A percentile compares a stretch with the other conserved stretches of the same genome.
These are phyloP conservation scores for Deilephila porcellus DNA, from an alignment of 2,888 invertebrate genomes.

Conservation along the genomic window DNA sequence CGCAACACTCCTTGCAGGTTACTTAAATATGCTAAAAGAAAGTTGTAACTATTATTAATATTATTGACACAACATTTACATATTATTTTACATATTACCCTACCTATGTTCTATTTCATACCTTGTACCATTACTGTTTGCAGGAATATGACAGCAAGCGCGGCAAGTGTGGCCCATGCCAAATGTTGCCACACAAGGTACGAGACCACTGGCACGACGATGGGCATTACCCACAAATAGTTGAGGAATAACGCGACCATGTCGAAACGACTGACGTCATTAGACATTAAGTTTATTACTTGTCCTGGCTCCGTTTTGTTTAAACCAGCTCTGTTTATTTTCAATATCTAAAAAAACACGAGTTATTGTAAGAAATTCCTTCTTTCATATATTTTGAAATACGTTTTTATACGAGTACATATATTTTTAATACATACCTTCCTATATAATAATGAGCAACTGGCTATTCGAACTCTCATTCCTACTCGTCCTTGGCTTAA, in stretches of 20 bases:
- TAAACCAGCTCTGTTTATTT: constrained; percentile 84
- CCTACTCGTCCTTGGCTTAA: constrained; percentile 87
- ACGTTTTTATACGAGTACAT: neutral
- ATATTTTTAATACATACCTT: constrained; percentile 84
- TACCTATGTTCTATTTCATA: constrained; percentile 41
- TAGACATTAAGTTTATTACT: constrained; percentile 93
- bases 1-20: constrained; percentile 76
- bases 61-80: neutral
- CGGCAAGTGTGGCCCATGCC: constrained; percentile 71
- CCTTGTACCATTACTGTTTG: constrained; percentile 86
- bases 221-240: constrained; percentile 92
- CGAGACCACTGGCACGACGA: constrained; percentile 86
- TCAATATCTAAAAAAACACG: constrained; percentile 66
- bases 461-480: constrained; percentile 90
- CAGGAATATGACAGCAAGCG: constrained; percentile 77
- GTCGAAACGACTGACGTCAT: constrained; percentile 93
- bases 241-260: constrained; percentile 88
- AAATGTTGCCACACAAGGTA: constrained; percentile 79
- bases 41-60: neutral
- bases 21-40: constrained; percentile 74
- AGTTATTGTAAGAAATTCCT: too few relatives aligned
- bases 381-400: too few relatives aligned
- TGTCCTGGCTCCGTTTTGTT: constrained; percentile 89
- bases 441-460: constrained; percentile 92
- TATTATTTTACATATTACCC: neutral